phyloP scores from a whole-genome alignment of 2,888 invertebrate species.

The Platycheirus rosarum region DNA sequence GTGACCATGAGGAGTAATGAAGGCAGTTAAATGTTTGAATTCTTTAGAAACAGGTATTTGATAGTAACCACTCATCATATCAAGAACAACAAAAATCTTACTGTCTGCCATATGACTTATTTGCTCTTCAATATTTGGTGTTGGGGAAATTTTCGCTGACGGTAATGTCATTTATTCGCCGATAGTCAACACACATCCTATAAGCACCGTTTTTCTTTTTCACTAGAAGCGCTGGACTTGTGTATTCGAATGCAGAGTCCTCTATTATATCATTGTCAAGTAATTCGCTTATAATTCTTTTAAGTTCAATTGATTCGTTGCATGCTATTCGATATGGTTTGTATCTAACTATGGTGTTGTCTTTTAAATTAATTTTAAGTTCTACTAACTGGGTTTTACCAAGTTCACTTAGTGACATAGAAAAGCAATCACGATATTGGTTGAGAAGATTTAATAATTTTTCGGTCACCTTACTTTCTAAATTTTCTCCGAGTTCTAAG shows the following conservation, averaged over 20 bases:
- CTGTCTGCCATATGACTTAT: constrained; percentile 29
- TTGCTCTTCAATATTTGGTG: constrained; percentile 40
- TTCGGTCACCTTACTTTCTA: background rate
- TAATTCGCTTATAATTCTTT: too few species aligned
- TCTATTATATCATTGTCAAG: too few species aligned
- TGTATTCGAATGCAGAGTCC: too few species aligned
- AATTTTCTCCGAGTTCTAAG: background rate
- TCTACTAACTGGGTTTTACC: too few species aligned
- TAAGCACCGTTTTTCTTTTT: constrained; percentile 5
- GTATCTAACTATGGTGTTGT: too few species aligned
- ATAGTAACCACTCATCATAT: constrained; percentile 14
- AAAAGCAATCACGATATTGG: constrained; percentile 1
- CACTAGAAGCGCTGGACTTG: constrained; percentile 3
- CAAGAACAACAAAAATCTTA: constrained; percentile 43
- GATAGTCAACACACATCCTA: background rate
- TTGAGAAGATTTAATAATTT: background rate
- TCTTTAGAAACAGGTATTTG: background rate
- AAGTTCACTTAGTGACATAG: background rate
- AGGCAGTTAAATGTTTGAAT: constrained; percentile 59
- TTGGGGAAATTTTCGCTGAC: background rate
- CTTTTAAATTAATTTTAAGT: too few species aligned
- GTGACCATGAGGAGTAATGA: constrained; percentile 76
- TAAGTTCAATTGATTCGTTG: too few species aligned
- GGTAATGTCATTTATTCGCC: background rate
- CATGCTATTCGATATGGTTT: too few species aligned